A percentile compares a stretch with the other conserved stretches of the same genome.
phyloP scores from a whole-genome alignment of 2,113 vertebrate genomes.

The Gadus chalcogrammus region DNA sequence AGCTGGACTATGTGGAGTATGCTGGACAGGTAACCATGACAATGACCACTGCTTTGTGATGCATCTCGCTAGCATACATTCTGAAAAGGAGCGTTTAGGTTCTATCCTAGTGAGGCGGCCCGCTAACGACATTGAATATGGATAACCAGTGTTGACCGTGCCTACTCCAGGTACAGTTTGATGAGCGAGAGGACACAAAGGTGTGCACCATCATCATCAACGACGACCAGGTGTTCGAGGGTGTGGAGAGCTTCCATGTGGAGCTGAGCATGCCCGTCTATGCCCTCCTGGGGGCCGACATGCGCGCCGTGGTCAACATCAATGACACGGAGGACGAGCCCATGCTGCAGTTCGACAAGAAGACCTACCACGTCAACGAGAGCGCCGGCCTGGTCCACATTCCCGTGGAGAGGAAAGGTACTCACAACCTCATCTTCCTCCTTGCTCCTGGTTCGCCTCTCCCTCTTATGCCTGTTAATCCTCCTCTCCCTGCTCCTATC shows the following conservation, averaged over 20 bases:
- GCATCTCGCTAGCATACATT: too few species aligned
- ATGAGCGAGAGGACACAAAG: constrained; percentile 92
- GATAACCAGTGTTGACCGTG: background rate
- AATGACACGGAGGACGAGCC: constrained; percentile 89
- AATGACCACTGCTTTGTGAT: background rate
- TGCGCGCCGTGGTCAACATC: constrained; percentile 78
- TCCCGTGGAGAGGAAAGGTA: constrained; percentile 88
- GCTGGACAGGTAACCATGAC: constrained; percentile 81
- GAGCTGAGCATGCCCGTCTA: constrained; percentile 96
- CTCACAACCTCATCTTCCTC: background rate
- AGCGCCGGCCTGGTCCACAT: constrained; percentile 78
- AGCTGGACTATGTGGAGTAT: constrained; percentile 89
- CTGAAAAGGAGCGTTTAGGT: too few species aligned
- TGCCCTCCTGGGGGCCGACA: constrained; percentile 83
- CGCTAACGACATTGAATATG: too few species aligned
- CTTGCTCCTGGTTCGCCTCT: too few species aligned
- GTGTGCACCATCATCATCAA: constrained; percentile 87
- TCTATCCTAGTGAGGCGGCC: too few species aligned
- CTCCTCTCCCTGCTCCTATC: background rate
- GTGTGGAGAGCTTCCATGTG: constrained; percentile 81
- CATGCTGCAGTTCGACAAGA: constrained; percentile 87
- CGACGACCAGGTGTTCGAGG: constrained; percentile 86
- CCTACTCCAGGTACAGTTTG: constrained; percentile 88
- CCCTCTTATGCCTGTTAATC: background rate
- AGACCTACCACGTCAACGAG: constrained; percentile 84